phyloP scores from a whole-genome alignment of 2,113 vertebrate genomes.

The Grallaria varia region DNA sequence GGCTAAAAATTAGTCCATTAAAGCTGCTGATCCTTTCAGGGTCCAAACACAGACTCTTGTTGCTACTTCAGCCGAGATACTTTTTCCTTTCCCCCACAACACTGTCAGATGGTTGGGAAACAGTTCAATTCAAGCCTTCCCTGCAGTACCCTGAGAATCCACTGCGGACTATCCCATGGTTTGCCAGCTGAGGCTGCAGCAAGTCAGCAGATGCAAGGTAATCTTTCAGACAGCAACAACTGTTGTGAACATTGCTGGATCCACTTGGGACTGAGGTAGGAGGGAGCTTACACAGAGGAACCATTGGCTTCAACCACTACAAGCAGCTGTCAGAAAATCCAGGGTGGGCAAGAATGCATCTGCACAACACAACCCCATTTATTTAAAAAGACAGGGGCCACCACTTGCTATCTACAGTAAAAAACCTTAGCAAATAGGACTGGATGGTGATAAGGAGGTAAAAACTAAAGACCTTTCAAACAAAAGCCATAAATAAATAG shows the following conservation, averaged over 20 bases:
- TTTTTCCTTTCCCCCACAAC: background rate
- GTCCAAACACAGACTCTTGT: background rate
- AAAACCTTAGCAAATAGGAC: background rate
- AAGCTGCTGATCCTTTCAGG: background rate
- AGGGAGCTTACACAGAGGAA: background rate
- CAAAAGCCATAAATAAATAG: background rate
- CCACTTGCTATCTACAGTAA: background rate
- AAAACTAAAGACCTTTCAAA: background rate
- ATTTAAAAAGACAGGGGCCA: background rate
- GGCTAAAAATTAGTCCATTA: background rate
- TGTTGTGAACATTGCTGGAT: background rate
- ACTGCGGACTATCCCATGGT: background rate
- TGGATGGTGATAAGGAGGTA: background rate
- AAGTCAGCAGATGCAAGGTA: background rate
- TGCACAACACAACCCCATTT: background rate
- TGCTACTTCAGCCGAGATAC: background rate
- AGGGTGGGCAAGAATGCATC: background rate
- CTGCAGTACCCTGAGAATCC: background rate
- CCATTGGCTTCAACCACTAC: background rate
- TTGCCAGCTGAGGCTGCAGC: background rate
- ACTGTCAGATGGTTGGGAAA: background rate
- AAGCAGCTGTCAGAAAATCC: background rate
- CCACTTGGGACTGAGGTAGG: background rate
- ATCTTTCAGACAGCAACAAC: slow-evolving; percentile 9
- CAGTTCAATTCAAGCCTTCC: background rate